Base-by-base conservation (phyloP, 2,797 vertebrate genomes). In the Manis pentadactyla region DNA sequence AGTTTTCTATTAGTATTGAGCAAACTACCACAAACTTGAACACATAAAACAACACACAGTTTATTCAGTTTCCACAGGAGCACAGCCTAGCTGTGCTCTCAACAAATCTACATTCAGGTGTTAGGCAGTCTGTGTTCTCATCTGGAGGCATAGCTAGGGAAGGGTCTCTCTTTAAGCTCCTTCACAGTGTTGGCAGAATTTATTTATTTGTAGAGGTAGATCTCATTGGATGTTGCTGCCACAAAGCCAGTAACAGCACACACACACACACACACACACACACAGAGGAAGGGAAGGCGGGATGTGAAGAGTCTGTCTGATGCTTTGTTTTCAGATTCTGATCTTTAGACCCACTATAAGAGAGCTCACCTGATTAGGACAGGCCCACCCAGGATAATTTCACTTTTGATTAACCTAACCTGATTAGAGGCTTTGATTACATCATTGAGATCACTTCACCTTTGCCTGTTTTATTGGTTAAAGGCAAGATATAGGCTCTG, bases 401-500 rank as follows among this genome's bases (percentile, higher is more conserved):
- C 55, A 49, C 23, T 19, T 81, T 90, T 55, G 17, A 34, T 69
- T 90, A 34, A 83, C 3, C 73, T 74, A 31, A 86, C 7, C 42
- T 78, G 8, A 69, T 49, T 14, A 29, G 4, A 79, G 15, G 49
- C 0, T 84, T 94, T 34, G 87, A 64, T 75, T 68, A 91, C 10
- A 42, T 82, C 34, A 92, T 68, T 9, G 63, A 59, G 75, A 89
- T 90, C 21, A 27, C 27, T 95, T 92, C 25, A 86, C 7, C 6
- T 61, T 69, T 92, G 7, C 27, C 34, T 66, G 29, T 87, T 57
- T 21, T 73, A 5, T 64, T 29, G 49, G 3, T 74, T 59, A 51
- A 11, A 68, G 79, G 13, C 5, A 86, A 92, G 5, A 55, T 82
- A 49, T 0, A 57, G 68, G 3, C n/a, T 18, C 51, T 7, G 12